Percentiles rank a stretch among this genome's conserved stretches.
phyloP scores from a whole-genome alignment of 1,140 invertebrate species.

The Drosophila punjabiensis region DNA sequence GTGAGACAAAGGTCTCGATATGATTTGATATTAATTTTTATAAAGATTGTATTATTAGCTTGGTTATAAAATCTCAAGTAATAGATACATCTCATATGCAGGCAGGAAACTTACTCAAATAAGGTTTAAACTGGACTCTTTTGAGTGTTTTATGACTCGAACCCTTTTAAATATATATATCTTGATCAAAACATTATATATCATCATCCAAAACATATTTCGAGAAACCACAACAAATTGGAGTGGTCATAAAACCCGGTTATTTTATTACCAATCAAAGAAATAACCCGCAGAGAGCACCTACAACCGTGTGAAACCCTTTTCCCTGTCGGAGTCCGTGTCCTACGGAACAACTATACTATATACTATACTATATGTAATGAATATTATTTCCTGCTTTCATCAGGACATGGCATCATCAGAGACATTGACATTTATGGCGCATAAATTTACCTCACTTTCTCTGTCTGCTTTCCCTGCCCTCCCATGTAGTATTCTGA shows the following conservation, averaged over 20 bases:
- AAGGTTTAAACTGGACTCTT: not conserved
- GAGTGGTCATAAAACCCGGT: conserved; percentile 22
- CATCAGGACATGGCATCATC: conserved; percentile 20
- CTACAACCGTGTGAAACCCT: conserved; percentile 33
- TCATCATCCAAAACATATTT: not conserved
- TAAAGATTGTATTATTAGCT: not conserved
- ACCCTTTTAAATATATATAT: not conserved
- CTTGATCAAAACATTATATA: not conserved
- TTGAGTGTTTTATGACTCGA: not conserved
- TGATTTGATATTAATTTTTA: too few species aligned
- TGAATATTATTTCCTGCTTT: conserved; percentile 7
- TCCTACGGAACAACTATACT: not conserved
- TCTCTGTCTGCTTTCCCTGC: conserved; percentile 34
- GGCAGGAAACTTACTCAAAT: not conserved
- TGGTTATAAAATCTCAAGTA: not conserved
- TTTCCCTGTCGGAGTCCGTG: conserved; percentile 8
- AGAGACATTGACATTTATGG: conserved; percentile 73
- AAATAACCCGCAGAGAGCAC: conserved; percentile 34
- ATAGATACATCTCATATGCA: not conserved
- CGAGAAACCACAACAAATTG: conserved; percentile 30
- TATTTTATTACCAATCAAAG: not conserved
- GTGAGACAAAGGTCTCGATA: not conserved
- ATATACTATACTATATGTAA: not conserved
- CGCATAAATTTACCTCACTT: conserved; percentile 75
- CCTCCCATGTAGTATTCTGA: not conserved